Conservation (phyloP, 2,888 invertebrate genomes). For the Horisme vitalbata region DNA sequence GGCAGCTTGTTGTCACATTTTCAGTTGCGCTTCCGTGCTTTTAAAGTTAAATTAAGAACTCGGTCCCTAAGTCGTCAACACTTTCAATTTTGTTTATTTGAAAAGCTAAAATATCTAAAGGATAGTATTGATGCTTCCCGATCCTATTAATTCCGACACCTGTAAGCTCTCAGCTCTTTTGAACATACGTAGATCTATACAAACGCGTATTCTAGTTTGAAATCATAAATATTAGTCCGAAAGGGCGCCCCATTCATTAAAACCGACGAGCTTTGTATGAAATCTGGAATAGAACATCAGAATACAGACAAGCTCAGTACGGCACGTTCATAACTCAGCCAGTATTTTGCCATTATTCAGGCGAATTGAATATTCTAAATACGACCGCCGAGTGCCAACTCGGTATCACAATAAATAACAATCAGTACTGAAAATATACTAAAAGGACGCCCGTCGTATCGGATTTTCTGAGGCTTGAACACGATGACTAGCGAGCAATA, state of each 20-base stretch:
- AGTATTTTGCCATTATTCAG: slow-evolving; percentile 51
- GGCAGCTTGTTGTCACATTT: too few species aligned
- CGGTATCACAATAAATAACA: background rate
- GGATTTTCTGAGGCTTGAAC: too few species aligned
- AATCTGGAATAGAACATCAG: slow-evolving; percentile 9
- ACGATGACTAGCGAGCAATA: too few species aligned
- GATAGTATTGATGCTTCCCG: too few species aligned
- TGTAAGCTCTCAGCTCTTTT: too few species aligned
- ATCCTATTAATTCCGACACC: too few species aligned
- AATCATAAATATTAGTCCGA: slow-evolving; percentile 13
- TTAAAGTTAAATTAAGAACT: too few species aligned
- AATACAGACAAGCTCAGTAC: slow-evolving; percentile 9
- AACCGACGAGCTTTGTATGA: slow-evolving; percentile 15
- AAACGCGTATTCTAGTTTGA: background rate
- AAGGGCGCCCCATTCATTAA: slow-evolving; percentile 6
- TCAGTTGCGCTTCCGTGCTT: too few species aligned
- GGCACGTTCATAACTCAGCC: slow-evolving; percentile 44
- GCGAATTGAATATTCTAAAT: slow-evolving; percentile 55
- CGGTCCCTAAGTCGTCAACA: too few species aligned
- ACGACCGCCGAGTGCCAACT: slow-evolving; percentile 24
- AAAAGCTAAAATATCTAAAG: too few species aligned
- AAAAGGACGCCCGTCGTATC: background rate
- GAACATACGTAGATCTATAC: too few species aligned
- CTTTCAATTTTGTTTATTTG: too few species aligned
- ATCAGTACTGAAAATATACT: background rate